Evolutionary conservation across 2,113 vertebrate species (phyloP).

Genomic region (Morone saxatilis): DNA sequence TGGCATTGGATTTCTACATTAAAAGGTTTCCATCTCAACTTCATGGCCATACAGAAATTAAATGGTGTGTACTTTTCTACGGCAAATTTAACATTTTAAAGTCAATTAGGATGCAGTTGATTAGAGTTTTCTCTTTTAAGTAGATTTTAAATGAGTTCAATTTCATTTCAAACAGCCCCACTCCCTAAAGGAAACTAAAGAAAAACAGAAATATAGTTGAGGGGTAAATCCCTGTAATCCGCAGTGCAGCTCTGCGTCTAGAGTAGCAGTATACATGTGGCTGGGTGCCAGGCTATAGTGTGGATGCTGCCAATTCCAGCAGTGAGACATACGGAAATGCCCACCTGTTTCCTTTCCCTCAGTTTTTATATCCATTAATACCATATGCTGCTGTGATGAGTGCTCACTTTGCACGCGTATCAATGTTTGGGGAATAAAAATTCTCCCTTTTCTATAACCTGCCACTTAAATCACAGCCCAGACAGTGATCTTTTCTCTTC

Average conservation of each 20-base stretch:
- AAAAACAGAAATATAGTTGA: constrained; percentile 3
- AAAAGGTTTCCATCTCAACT: constrained; percentile 69
- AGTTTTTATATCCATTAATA: constrained; percentile 61
- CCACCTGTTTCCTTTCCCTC: constrained; percentile 75
- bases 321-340: constrained; percentile 62
- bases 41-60: constrained; percentile 20
- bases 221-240: constrained; percentile 22
- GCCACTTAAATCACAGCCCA: constrained; percentile 38
- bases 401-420: constrained; percentile 60
- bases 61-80: constrained; percentile 54
- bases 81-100: constrained; percentile 64
- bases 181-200: neutral
- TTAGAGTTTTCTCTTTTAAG: constrained; percentile 32
- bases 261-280: constrained; percentile 40
- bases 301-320: constrained; percentile 46
- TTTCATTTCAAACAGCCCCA: constrained; percentile 1
- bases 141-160: constrained; percentile 21
- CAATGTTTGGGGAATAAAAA: constrained; percentile 44
- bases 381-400: constrained; percentile 46
- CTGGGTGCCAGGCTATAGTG: constrained; percentile 25
- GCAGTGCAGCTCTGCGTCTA: constrained; percentile 11
- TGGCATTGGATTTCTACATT: constrained; percentile 65
- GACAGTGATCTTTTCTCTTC: constrained; percentile 30
- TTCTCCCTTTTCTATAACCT: constrained; percentile 19
- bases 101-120: constrained; percentile 44